phyloP scores from a whole-genome alignment of 2,113 vertebrate genomes.

The Eupsittula cactorum region DNA sequence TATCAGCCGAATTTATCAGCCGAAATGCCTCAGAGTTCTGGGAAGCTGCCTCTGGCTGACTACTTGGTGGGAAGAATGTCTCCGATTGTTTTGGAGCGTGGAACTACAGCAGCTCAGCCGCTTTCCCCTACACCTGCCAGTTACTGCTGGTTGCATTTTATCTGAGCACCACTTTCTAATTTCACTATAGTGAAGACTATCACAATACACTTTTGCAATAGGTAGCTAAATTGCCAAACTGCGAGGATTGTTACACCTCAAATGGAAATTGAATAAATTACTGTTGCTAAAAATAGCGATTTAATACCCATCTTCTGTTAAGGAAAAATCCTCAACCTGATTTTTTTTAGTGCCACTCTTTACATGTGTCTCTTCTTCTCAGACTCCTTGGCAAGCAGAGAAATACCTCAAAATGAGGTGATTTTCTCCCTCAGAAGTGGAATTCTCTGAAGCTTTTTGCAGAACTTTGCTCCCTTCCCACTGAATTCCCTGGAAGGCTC shows the following conservation, averaged over 20 bases:
- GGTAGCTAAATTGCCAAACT: conserved; percentile 1
- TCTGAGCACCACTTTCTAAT: conserved; percentile 30
- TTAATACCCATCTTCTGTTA: background rate
- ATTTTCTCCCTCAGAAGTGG: background rate
- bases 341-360: background rate
- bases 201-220: background rate
- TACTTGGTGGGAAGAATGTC: background rate
- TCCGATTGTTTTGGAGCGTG: background rate
- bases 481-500: background rate
- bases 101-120: background rate
- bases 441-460: background rate
- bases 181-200: background rate
- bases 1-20: conserved; percentile 44
- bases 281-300: background rate
- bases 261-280: conserved; percentile 33
- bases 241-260: background rate
- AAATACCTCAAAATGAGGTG: background rate
- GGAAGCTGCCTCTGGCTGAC: conserved; percentile 22
- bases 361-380: background rate
- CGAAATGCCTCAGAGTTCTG: conserved; percentile 32
- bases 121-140: conserved; percentile 10
- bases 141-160: conserved; percentile 16
- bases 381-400: background rate
- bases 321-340: background rate
- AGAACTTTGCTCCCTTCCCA: background rate